Percentiles rank a stretch among this genome's conserved stretches.
Conservation (phyloP, 2,797 vertebrate species). For the Rhinogobio ventralis region DNA sequence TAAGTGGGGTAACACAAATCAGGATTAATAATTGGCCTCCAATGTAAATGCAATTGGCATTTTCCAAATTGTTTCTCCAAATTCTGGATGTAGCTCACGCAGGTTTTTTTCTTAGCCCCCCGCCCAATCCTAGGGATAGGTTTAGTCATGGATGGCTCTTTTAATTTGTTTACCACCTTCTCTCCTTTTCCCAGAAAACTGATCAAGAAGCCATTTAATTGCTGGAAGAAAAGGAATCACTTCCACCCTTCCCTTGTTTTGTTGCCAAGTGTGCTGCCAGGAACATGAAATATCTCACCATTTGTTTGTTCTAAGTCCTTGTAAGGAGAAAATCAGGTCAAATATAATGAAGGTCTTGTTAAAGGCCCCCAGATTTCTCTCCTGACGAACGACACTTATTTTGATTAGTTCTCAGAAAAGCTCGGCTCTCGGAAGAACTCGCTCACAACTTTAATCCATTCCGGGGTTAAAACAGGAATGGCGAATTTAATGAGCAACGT, state of each 20-base stretch:
- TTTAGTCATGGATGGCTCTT: conserved; percentile 82
- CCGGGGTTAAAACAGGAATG: background rate
- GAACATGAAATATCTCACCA: conserved; percentile 71
- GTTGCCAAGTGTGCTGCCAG: conserved; percentile 74
- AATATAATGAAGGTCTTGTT: conserved; percentile 38
- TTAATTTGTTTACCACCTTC: conserved; percentile 82
- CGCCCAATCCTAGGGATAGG: conserved; percentile 74
- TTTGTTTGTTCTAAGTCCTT: conserved; percentile 67
- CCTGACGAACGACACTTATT: conserved; percentile 11
- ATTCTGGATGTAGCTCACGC: conserved; percentile 73
- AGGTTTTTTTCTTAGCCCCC: conserved; percentile 63
- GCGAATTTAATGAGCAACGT: conserved; percentile 22
- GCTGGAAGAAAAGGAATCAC: conserved; percentile 80
- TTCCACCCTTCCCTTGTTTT: conserved; percentile 72
- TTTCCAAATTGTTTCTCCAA: conserved; percentile 69
- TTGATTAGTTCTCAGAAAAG: conserved; percentile 32
- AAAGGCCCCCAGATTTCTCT: conserved; percentile 24
- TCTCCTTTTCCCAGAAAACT: conserved; percentile 70
- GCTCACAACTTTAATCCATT: conserved; percentile 20
- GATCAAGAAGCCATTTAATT: conserved; percentile 84
- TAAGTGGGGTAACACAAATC: conserved; percentile 83
- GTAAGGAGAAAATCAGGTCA: conserved; percentile 26
- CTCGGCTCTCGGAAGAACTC: conserved; percentile 13
- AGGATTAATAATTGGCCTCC: conserved; percentile 78
- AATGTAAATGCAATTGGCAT: conserved; percentile 75